Percentiles rank a stretch among this genome's conserved stretches.
phyloP scores from a whole-genome alignment of 2,113 vertebrate genomes.

The Pseudonaja textilis region DNA sequence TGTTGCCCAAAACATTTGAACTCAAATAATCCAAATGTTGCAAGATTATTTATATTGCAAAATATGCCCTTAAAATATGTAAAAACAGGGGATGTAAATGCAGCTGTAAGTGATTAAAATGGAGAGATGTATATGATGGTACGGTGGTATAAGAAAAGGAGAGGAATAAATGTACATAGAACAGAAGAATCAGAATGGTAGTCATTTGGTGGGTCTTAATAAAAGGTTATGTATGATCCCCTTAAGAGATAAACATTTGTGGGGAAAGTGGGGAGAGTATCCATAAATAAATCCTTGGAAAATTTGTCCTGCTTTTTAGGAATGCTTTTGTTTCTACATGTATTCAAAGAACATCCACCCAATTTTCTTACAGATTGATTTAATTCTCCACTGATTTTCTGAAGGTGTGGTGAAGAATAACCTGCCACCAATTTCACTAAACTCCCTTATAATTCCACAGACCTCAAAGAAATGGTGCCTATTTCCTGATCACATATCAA shows the following conservation, averaged over 20 bases:
- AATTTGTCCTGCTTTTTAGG: conserved; percentile 19
- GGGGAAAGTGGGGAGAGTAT: conserved; percentile 46
- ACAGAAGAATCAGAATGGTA: conserved; percentile 70
- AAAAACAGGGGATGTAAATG: conserved; percentile 65
- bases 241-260: conserved; percentile 24
- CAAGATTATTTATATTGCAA: conserved; percentile 68
- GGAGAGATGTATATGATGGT: conserved; percentile 50
- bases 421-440: background rate
- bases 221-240: conserved; percentile 65
- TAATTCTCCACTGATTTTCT: background rate
- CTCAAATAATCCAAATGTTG: conserved; percentile 65
- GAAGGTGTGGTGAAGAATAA: background rate
- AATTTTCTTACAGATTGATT: background rate
- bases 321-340: background rate
- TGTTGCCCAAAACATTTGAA: conserved; percentile 64
- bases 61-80: conserved; percentile 63
- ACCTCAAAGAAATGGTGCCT: background rate
- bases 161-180: conserved; percentile 69
- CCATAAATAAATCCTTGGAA: conserved; percentile 34
- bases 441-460: background rate
- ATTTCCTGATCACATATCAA: background rate
- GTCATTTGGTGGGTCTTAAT: conserved; percentile 68
- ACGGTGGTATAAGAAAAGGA: conserved; percentile 52
- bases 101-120: conserved; percentile 71
- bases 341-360: background rate